Percentiles rank a stretch among this genome's conserved stretches.
phyloP scores from a whole-genome alignment of 2,797 vertebrate species.

The Micromesistius poutassou region DNA sequence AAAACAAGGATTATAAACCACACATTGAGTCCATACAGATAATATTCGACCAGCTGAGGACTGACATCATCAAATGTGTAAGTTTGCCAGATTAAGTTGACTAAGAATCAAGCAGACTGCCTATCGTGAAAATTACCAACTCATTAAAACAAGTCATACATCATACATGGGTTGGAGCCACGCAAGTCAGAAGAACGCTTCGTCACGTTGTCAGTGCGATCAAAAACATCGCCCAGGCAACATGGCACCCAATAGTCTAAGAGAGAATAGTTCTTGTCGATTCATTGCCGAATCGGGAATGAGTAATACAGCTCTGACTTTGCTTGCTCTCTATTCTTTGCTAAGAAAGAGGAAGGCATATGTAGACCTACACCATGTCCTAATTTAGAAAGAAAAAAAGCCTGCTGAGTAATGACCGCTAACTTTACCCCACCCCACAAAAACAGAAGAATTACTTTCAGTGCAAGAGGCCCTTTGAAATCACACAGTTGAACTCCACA shows the following conservation, averaged over 20 bases:
- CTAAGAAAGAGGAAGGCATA: not conserved
- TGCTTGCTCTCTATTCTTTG: not conserved
- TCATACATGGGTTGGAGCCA: no score
- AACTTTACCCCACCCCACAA: not conserved
- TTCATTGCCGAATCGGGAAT: not conserved
- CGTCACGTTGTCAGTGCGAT: no score
- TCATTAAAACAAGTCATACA: not conserved
- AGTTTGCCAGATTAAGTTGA: constrained; percentile 64
- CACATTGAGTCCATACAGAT: constrained; percentile 76
- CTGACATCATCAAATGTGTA: constrained; percentile 77
- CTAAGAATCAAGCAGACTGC: not conserved
- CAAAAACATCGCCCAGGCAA: no score
- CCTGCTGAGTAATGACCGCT: not conserved
- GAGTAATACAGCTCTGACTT: not conserved
- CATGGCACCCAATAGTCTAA: no score
- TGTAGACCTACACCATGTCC: not conserved
- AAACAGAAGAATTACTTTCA: constrained; percentile 74
- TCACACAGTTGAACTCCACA: constrained; percentile 71
- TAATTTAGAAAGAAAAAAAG: no score
- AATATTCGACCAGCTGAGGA: constrained; percentile 76
- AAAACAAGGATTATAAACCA: constrained; percentile 36
- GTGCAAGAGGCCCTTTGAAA: constrained; percentile 78
- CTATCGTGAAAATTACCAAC: not conserved
- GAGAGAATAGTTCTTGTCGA: no score
- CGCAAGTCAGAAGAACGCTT: no score